Evolutionary conservation across 2,797 vertebrate species (phyloP), one percentile per base, ranked within the genome.

Genomic region (Falco berigora): DNA sequence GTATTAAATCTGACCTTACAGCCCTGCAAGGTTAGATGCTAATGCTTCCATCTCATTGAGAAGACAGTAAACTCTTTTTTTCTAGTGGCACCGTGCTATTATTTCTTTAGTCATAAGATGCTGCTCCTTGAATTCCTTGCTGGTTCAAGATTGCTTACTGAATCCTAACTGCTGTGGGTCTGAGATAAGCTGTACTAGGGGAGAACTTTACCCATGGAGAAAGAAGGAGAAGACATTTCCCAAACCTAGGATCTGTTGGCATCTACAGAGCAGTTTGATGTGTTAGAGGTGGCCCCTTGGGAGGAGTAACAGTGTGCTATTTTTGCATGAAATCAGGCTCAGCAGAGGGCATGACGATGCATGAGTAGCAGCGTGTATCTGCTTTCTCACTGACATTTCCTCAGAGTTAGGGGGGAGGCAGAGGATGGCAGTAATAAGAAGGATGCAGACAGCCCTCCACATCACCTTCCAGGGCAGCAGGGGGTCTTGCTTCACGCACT

Each of bases 281-380:
- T 68, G 76, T 92, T 85, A 67, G 63, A 92, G 24, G 47, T 73
- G 40, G 84, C 62, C 86, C 53, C 81, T 19, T 78, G 93, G 86
- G 94, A 97, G 55, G 58, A 92, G 32, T 92, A 89, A 56, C 59
- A 81, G 42, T 2, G 46, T 72, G 88, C 94, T 96, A 96, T 97
- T 97, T 97, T 95, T 90, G 89, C 91, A 75, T 80, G 27, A 80
- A 92, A 90, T 93, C 66, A 75, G 84, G 62, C 95, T 93, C 7
- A 0, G 78, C 86, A 94, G 78, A 93, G 94, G 69, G 86, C 79
- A 90, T 40, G 90, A 86, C 91, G 81, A 72, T 93, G 90, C 84
- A 74, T 40, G 68, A 86, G 28, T 88, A 89, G 73, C 76, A 34
- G 61, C 8, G 47, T 80, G 64, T 34, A 34, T 84, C 79, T 95